Base-by-base conservation (phyloP, 2,888 invertebrate genomes). In the Pandemis heparana region DNA sequence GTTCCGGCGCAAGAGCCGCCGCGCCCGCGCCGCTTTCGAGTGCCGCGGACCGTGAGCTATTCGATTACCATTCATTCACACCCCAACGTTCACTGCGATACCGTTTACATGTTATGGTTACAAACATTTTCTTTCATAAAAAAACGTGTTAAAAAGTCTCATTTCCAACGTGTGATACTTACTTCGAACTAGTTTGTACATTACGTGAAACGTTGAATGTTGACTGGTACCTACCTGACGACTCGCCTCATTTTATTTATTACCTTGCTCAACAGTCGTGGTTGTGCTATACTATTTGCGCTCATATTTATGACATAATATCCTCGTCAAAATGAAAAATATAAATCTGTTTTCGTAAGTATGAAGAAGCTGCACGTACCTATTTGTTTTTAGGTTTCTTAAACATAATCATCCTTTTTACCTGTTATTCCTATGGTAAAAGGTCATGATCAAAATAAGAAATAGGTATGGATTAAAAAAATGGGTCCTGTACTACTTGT, bases 51-150 rank as follows among this genome's bases (percentile, higher is more conserved):
- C 82, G 86, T 86, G 83, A 81, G 82, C 87, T 83, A 90, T 91
- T 89, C 85, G 87, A 91, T 90, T 88, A 89, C 80, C 83, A 83
- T 85, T 83, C 80, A 78, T 84, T 85, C 83, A 81, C 82, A 85
- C 80, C 79, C 81, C 81, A 85, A 32, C 60, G 68, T 68, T 59
- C 51, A 53, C 39, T 65, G 16, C 63, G 23, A 23, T 63, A 43
- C 63, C 61, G 39, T 62, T 62, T 10, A 18, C 9, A 48, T 51
- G 51, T 51, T 14, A 51, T 16, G 38, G 10, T 18, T 16, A 67
- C 66, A 16, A 66, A 16, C 39, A 39, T 48, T 64, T 48, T 32
- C 32, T 48, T 64, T 48, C 32, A 48, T 43, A 32, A 64, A 65
- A 65, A 48, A 38, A 5, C 5, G 38, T 48, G 65, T 43, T 63